A percentile compares a stretch with the other conserved stretches of the same genome.
These are phyloP conservation scores for Megalurothrips usitatus DNA, from an alignment of 2,888 invertebrate genomes.

Conservation along the genomic window DNA sequence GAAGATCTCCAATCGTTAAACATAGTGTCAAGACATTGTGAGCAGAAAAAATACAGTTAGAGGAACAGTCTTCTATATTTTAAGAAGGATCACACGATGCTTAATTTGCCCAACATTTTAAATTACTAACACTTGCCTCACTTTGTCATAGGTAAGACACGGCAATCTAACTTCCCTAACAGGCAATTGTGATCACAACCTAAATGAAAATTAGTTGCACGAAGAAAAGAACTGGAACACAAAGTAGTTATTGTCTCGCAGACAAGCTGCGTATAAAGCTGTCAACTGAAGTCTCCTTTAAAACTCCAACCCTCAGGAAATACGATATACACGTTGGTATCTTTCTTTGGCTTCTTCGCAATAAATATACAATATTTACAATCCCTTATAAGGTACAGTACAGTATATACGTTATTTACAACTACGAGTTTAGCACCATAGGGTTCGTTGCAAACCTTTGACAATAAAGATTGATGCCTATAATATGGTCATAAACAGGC, in stretches of 20 bases:
- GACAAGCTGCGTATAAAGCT: slow-evolving; percentile 16
- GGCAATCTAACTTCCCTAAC: background rate
- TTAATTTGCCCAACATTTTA: background rate
- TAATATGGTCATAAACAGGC: slow-evolving; percentile 20
- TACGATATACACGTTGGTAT: background rate
- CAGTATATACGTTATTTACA: slow-evolving; percentile 7
- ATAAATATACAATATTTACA: slow-evolving; percentile 10
- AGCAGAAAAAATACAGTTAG: slow-evolving; percentile 23
- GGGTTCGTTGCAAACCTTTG: slow-evolving; percentile 26
- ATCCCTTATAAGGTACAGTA: background rate
- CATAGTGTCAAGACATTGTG: slow-evolving; percentile 20
- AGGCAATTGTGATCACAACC: slow-evolving; percentile 12
- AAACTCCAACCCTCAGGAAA: background rate
- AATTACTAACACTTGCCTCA: background rate
- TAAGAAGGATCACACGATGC: slow-evolving; percentile 20
- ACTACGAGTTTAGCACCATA: slow-evolving; percentile 22
- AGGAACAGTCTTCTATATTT: slow-evolving; percentile 25
- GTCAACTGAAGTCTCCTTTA: background rate
- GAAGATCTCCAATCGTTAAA: background rate
- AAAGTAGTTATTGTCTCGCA: slow-evolving; percentile 20
- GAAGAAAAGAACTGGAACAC: background rate
- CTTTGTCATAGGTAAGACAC: background rate
- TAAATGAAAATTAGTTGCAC: slow-evolving; percentile 16
- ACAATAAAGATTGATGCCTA: slow-evolving; percentile 25
- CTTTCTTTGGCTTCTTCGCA: slow-evolving; percentile 3